Evolutionary conservation across 2,113 vertebrate genomes (phyloP), one percentile per base, ranked within the genome.

Genomic region (Recurvirostra avosetta): DNA sequence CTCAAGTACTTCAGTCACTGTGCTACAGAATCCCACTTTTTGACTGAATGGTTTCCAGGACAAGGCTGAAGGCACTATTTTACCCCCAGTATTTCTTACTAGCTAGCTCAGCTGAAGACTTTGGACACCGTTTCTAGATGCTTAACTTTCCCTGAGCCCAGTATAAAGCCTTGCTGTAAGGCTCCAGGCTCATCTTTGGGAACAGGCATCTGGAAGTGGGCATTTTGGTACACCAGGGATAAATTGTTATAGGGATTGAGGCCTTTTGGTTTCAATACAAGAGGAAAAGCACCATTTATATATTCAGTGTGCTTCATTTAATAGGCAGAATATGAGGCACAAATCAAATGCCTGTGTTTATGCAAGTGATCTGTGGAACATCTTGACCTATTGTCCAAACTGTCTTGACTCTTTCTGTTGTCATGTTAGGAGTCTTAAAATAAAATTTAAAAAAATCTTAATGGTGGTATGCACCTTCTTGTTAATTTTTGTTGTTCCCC

Each of bases 81-180:
- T 55, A 26, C 4, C 7, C 6, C 6, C 14, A 61, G 17, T 56
- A 27, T n/a, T 88, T 70, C 17, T 11, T 8, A 47, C 4, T 65
- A 40, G 5, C n/a, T 66, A 72, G 6, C 43, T 68, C 23, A 70
- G 36, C 12, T 80, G 45, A 91, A 80, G 75, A 49, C 18, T 72
- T 63, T 20, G 13, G 15, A 52, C 18, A 25, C 8, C 1, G 3
- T 78, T 65, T 67, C 38, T 36, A 21, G 0, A 1, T 63, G 30
- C 11, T 58, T 55, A 50, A 41, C 47, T 85, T 85, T 47, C 21
- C 12, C n/a, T 17, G 23, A 59, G 10, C 15, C 6, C 29, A 16
- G 6, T 9, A 15, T 9, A 66, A 70, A 55, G 13, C 5, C 16
- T 53, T 41, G 9, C 15, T 78, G 21, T 56, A 77, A 65, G 30